These are phyloP conservation scores for Sterna hirundo DNA, from an alignment of 2,113 vertebrate species.

Conservation along the genomic window DNA sequence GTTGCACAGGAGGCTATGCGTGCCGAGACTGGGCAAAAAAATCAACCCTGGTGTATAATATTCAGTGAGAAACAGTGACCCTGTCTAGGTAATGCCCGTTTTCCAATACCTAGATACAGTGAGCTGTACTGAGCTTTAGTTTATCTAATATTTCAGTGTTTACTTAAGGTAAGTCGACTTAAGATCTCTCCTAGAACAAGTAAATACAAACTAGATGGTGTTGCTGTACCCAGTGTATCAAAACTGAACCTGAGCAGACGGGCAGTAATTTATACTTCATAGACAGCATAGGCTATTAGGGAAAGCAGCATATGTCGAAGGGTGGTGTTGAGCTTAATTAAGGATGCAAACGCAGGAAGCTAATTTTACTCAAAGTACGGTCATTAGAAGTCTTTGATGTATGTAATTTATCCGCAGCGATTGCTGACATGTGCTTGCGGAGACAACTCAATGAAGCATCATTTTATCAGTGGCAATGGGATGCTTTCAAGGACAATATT, in stretches of 20 bases:
- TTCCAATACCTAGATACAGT: not conserved
- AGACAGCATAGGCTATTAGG: not conserved
- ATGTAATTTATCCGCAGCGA: not conserved
- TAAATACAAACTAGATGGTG: not conserved
- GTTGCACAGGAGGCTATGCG: fast-evolving
- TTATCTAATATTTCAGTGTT: not conserved
- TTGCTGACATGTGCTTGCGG: not conserved
- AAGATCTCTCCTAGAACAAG: not conserved
- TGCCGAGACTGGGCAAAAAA: not conserved
- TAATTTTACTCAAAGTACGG: not conserved
- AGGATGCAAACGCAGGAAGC: not conserved
- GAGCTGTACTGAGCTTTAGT: not conserved
- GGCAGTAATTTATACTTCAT: not conserved
- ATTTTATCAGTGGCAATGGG: not conserved
- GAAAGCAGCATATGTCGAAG: not conserved
- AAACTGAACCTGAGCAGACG: not conserved
- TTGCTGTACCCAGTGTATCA: not conserved
- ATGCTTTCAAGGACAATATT: slow-evolving; percentile 45
- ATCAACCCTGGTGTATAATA: not conserved
- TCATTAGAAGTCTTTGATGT: slow-evolving; percentile 5
- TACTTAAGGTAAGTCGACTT: not conserved
- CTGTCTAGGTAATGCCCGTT: not conserved
- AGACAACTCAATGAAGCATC: slow-evolving; percentile 53
- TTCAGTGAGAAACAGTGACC: not conserved
- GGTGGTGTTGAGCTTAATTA: not conserved